phyloP scores from a whole-genome alignment of 2,888 invertebrate species.

The Tetheella fluctuosa region DNA sequence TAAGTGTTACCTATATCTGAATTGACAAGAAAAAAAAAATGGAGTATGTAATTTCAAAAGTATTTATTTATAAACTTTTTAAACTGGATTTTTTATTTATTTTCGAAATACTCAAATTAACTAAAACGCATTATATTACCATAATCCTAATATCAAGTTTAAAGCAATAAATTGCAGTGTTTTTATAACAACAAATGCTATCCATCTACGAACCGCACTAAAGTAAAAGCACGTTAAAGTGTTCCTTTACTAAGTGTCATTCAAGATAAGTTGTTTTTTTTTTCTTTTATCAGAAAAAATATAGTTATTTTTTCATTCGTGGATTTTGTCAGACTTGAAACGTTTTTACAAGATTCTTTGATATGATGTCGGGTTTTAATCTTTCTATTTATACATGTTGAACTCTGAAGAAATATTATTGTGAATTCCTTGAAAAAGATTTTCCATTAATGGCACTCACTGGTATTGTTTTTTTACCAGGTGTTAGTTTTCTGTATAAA shows the following conservation, averaged over 20 bases:
- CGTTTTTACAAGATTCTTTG: constrained; percentile 30
- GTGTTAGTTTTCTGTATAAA: neutral
- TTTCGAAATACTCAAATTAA: neutral
- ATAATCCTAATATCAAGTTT: too few relatives aligned
- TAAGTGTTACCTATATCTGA: too few relatives aligned
- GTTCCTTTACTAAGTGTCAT: constrained; percentile 43
- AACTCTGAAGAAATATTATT: neutral
- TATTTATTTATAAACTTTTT: too few relatives aligned
- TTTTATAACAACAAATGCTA: constrained; percentile 5
- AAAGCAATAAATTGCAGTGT: constrained; percentile 7
- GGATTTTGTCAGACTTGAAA: constrained; percentile 17
- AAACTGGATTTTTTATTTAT: too few relatives aligned
- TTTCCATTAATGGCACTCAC: neutral
- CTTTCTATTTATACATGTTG: constrained; percentile 27
- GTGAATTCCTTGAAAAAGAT: neutral
- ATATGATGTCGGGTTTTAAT: constrained; percentile 36
- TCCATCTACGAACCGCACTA: neutral
- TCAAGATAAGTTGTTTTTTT: constrained; percentile 44
- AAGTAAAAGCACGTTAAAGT: constrained; percentile 28
- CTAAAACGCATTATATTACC: neutral
- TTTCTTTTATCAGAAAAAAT: constrained; percentile 32
- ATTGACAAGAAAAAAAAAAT: too few relatives aligned
- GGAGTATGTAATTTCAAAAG: too few relatives aligned
- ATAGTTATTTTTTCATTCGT: constrained; percentile 36
- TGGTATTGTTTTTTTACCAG: neutral